Percentiles rank a stretch among this genome's conserved stretches.
These are phyloP conservation scores for Hedya salicella DNA, from an alignment of 2,888 invertebrate species.

Conservation along the genomic window DNA sequence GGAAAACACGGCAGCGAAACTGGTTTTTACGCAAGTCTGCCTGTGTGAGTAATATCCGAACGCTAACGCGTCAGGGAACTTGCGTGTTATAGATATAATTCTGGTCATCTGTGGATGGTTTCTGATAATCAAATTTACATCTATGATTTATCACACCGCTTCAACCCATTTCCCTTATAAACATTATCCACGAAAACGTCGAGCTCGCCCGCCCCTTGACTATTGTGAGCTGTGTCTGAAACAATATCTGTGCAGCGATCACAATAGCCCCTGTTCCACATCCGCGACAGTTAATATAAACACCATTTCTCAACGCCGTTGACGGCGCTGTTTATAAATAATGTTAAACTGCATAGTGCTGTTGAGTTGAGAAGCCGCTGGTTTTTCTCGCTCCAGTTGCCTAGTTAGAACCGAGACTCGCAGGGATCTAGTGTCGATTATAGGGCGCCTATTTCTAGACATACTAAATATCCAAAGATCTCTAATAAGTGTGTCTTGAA, in stretches of 20 bases:
- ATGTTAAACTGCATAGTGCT: constrained; percentile 27
- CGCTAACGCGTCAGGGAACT: too few relatives aligned
- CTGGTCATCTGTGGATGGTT: too few relatives aligned
- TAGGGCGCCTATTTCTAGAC: not conserved
- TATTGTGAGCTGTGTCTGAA: not conserved
- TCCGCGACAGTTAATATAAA: constrained; percentile 36
- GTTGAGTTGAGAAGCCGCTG: not conserved
- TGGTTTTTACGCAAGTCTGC: constrained; percentile 16
- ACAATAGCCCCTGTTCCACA: constrained; percentile 32
- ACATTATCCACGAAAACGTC: not conserved
- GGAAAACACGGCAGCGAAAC: constrained; percentile 15
- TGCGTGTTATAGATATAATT: too few relatives aligned
- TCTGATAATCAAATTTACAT: too few relatives aligned
- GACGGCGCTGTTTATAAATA: constrained; percentile 38
- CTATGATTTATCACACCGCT: too few relatives aligned
- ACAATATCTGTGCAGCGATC: constrained; percentile 15
- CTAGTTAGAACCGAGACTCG: constrained; percentile 1
- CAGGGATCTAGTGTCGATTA: not conserved
- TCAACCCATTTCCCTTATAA: too few relatives aligned
- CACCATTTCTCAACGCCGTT: constrained; percentile 34
- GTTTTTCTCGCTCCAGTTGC: constrained; percentile 9
- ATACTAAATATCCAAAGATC: not conserved
- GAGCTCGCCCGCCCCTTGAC: not conserved
- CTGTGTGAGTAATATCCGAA: not conserved
- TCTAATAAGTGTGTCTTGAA: too few relatives aligned